These are phyloP conservation scores for Ophion ellenae DNA, from an alignment of 2,888 invertebrate species.

Conservation along the genomic window DNA sequence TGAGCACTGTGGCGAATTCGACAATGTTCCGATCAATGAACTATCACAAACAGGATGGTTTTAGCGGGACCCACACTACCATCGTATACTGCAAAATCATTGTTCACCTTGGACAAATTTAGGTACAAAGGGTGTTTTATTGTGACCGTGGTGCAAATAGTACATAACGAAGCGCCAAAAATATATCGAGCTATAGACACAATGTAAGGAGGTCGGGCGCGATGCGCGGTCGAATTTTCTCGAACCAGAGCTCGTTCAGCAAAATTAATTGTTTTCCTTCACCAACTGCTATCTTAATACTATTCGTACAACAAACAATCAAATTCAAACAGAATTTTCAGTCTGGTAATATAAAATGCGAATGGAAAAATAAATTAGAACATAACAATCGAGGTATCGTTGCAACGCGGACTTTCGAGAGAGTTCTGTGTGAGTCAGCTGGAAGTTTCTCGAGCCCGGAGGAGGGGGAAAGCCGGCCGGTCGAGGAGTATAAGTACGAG, in stretches of 20 bases:
- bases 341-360: too few relatives aligned
- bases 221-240: constrained; percentile 31
- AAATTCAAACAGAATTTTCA: too few relatives aligned
- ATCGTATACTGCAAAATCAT: too few relatives aligned
- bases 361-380: constrained; percentile 13
- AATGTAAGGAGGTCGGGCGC: constrained; percentile 34
- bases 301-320: not conserved
- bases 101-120: not conserved
- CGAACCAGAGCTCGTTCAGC: constrained; percentile 12
- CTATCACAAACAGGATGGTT: not conserved
- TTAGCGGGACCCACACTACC: not conserved
- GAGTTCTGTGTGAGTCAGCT: constrained; percentile 1
- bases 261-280: not conserved
- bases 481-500: constrained; percentile 60
- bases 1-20: not conserved
- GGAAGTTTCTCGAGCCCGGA: constrained; percentile 49
- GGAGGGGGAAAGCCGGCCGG: constrained; percentile 25
- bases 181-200: constrained; percentile 29
- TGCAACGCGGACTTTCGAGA: constrained; percentile 13
- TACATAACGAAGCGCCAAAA: constrained; percentile 24
- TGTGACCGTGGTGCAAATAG: not conserved
- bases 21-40: not conserved
- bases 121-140: not conserved
- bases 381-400: not conserved
- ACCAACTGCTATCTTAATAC: not conserved